Conservation (phyloP, 2,888 invertebrate genomes). For the Andrena bucephala region DNA sequence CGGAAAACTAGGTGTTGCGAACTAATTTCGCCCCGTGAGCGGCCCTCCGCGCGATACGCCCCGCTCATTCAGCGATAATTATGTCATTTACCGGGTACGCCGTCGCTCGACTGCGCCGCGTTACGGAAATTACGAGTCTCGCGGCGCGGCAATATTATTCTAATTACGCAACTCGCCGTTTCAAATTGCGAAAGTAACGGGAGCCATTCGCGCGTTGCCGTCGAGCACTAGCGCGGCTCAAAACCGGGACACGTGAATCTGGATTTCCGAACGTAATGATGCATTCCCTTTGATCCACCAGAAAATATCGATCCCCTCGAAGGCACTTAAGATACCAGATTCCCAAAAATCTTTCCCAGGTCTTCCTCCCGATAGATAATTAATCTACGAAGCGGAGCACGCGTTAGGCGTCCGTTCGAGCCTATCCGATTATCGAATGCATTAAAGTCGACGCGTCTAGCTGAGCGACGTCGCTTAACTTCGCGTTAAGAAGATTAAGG, state of each 20-base stretch:
- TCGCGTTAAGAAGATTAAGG: slow-evolving; percentile 70
- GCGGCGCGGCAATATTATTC: slow-evolving; percentile 65
- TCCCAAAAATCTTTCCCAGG: background rate
- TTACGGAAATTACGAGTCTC: slow-evolving; percentile 71
- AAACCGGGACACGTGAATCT: background rate
- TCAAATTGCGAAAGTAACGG: slow-evolving; percentile 69
- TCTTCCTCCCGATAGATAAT: slow-evolving; percentile 30
- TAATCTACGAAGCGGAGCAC: slow-evolving; percentile 35
- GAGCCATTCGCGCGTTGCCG: slow-evolving; percentile 56
- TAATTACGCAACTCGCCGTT: slow-evolving; percentile 68
- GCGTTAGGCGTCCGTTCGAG: slow-evolving; percentile 34
- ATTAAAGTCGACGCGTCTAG: slow-evolving; percentile 66
- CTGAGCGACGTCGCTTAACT: slow-evolving; percentile 66
- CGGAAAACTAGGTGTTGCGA: slow-evolving; percentile 67
- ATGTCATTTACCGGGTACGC: slow-evolving; percentile 69
- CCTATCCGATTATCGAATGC: slow-evolving; percentile 64
- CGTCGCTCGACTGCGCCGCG: slow-evolving; percentile 63
- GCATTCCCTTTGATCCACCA: background rate
- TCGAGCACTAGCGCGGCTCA: background rate
- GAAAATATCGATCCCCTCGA: background rate
- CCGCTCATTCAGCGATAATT: slow-evolving; percentile 72
- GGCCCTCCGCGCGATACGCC: slow-evolving; percentile 44
- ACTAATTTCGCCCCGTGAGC: slow-evolving; percentile 64
- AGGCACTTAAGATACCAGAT: background rate
- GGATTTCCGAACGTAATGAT: slow-evolving; percentile 30